Percentiles rank a stretch among this genome's conserved stretches.
phyloP scores from a whole-genome alignment of 1,140 invertebrate species.

The Nebria ingens region DNA sequence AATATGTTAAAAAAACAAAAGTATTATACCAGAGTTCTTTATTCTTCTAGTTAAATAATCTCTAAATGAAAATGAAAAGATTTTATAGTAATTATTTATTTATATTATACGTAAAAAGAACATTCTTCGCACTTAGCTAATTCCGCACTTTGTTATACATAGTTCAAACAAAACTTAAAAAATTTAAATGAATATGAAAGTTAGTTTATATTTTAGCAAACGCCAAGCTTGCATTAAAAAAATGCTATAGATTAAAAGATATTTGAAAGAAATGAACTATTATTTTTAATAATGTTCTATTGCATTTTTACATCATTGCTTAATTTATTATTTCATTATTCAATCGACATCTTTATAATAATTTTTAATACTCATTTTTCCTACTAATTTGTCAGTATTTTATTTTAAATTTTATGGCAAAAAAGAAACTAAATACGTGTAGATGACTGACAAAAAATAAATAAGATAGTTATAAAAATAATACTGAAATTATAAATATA shows the following conservation, averaged over 20 bases:
- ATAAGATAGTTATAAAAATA: neutral
- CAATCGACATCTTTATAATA: neutral
- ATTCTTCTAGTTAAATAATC: constrained; percentile 9
- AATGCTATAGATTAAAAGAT: neutral
- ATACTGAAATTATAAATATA: neutral
- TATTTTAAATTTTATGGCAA: neutral
- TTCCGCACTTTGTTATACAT: neutral
- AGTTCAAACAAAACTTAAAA: neutral
- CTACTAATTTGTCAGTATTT: neutral
- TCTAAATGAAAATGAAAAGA: neutral
- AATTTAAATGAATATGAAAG: neutral
- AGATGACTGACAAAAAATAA: constrained; percentile 4
- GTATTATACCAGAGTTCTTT: constrained; percentile 9
- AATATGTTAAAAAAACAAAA: constrained; percentile 7
- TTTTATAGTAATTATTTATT: neutral
- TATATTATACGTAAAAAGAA: too few relatives aligned
- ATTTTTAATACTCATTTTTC: neutral
- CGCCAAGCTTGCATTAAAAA: neutral
- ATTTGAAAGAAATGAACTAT: neutral
- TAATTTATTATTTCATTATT: too few relatives aligned
- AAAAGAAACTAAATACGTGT: neutral
- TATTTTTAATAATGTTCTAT: too few relatives aligned
- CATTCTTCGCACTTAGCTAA: constrained; percentile 6
- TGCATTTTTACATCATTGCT: too few relatives aligned
- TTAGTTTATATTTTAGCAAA: constrained; percentile 1